Conservation (phyloP, 2,113 vertebrate species). For the Coptodon rendalli region DNA sequence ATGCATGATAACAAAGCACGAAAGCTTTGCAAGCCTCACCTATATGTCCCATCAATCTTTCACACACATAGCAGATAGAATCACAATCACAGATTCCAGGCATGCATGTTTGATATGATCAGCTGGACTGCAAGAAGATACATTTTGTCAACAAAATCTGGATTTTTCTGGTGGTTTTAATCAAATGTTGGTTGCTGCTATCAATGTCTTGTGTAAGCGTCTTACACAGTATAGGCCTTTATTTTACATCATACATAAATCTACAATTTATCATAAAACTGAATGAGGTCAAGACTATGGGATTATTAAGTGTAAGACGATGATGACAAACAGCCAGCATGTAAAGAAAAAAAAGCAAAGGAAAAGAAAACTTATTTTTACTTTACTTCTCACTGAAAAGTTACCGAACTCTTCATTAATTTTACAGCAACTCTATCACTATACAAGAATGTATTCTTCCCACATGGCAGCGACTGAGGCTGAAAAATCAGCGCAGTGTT, state of each 20-base stretch:
- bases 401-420: background rate
- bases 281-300: background rate
- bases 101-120: background rate
- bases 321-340: background rate
- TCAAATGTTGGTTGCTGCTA: background rate
- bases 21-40: background rate
- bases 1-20: background rate
- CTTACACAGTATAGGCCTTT: background rate
- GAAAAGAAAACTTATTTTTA: background rate
- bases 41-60: background rate
- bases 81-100: background rate
- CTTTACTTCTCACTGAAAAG: background rate
- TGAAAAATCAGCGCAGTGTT: background rate
- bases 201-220: background rate
- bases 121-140: background rate
- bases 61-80: background rate
- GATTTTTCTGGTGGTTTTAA: background rate
- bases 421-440: background rate
- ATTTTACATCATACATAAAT: background rate
- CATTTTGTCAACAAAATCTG: conserved; percentile 1
- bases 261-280: background rate
- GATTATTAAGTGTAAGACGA: background rate
- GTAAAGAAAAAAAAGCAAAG: background rate
- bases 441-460: background rate
- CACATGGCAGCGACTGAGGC: background rate